Evolutionary conservation across 2,797 vertebrate species (phyloP).

Genomic region (Helicolenus hilgendorfi): DNA sequence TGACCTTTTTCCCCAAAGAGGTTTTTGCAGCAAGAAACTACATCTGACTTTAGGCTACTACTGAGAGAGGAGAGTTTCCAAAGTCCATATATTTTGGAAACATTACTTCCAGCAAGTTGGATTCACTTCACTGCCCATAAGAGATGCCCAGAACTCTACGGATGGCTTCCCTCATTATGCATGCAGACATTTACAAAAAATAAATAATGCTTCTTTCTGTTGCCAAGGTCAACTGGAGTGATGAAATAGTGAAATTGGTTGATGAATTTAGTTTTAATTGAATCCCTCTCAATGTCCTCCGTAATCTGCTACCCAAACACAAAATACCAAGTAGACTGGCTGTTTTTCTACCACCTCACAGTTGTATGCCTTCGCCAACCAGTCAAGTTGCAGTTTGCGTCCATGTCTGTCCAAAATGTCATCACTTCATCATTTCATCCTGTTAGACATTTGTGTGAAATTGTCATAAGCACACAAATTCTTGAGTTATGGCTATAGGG

Average conservation of each 20-base stretch:
- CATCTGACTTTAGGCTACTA: not conserved
- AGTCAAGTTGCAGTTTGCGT: not conserved
- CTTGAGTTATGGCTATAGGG: not conserved
- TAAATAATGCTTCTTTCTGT: not conserved
- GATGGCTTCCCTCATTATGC: not conserved
- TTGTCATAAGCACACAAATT: not conserved
- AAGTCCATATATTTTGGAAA: not conserved
- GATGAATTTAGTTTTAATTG: not conserved
- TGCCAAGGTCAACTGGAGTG: not conserved
- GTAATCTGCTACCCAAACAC: not conserved
- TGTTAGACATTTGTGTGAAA: not conserved
- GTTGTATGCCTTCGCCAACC: not conserved
- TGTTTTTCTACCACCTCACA: not conserved
- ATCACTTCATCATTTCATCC: not conserved
- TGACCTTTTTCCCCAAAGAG: conserved; percentile 15
- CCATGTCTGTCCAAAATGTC: not conserved
- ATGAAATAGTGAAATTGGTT: not conserved
- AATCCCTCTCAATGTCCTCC: not conserved
- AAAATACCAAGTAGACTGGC: not conserved
- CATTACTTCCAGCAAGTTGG: not conserved
- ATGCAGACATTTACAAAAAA: not conserved
- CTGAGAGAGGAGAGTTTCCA: not conserved
- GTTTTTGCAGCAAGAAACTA: not conserved
- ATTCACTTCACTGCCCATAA: not conserved
- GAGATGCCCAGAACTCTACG: not conserved